These are phyloP conservation scores for Cepaea hortensis DNA, from an alignment of 2,888 invertebrate genomes.

Conservation along the genomic window DNA sequence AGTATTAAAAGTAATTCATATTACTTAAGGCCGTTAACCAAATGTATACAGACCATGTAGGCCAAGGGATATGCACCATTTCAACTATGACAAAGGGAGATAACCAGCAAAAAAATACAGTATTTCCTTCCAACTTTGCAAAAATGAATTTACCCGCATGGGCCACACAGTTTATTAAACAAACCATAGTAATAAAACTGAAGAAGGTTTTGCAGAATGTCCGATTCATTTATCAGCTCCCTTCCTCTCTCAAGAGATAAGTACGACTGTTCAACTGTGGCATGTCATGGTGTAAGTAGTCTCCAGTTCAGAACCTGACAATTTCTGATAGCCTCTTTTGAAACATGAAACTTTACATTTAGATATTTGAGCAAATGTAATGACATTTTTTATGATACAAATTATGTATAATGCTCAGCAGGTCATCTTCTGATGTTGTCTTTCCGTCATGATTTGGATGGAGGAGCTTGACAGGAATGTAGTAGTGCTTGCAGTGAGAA, in stretches of 20 bases:
- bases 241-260: neutral
- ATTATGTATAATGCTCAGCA: neutral
- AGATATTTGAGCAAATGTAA: conserved; percentile 17
- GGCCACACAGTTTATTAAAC: neutral
- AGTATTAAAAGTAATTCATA: conserved; percentile 21
- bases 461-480: conserved; percentile 85
- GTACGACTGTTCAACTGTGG: neutral
- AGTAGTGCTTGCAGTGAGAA: conserved; percentile 97
- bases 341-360: neutral
- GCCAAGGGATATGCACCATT: conserved; percentile 40
- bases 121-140: neutral
- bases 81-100: conserved; percentile 34
- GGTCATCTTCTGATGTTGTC: conserved; percentile 26
- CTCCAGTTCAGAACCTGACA: neutral
- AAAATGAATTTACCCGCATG: neutral
- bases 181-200: neutral
- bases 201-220: neutral
- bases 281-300: neutral
- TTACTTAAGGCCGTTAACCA: conserved; percentile 40
- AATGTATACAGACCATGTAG: conserved; percentile 34
- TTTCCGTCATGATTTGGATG: conserved; percentile 50
- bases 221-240: neutral
- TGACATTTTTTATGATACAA: neutral
- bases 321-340: neutral
- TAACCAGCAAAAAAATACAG: conserved; percentile 4